Base-by-base conservation (phyloP, 2,888 invertebrate species). In the Ashinkailepas kermadecensis region DNA sequence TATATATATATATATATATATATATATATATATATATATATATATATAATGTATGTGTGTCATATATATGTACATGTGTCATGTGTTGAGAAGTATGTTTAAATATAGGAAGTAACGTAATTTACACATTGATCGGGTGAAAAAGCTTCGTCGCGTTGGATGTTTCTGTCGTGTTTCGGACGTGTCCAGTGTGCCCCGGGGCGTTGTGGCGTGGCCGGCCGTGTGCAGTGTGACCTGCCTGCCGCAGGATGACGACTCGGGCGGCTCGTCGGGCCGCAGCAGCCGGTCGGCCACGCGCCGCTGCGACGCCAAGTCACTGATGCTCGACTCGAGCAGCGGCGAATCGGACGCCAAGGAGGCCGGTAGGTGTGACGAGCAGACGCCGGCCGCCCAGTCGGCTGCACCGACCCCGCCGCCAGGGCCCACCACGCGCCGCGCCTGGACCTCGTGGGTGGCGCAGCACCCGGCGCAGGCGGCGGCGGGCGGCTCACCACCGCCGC, bases 341-440 rank as follows among this genome's bases (percentile, higher is more conserved):
- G 74, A 74, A 39, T 74, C 74, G 54, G 74, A 74, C 74, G 74
- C 74, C 74, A 25, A 25, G 54, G 74, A 74, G 39, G 74, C 74
- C 54, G 74, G 74, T 74, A 74, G 74, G 74, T 74, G 74, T 74
- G 74, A 74, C 21, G 74, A 74, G 65, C 56, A 23, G 62, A n/a
- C 25, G 57, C 23, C 64, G 21, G 58, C 25, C n/a, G 57, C 64
- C n/a, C 18, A 39, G 8, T 39, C 81, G 23, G 67, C 82, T 23
- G 70, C 82, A 13, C 39, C 81, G 80, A 13, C 81, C 62, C 87
- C 87, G 67, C 88, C 87, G 82, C 84, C 82, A 85, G 92, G 92
- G 15, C 92, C 92, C 7, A 93, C 93, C 56, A 93, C 93, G 12
- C 89, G 93, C 39, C 89, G 92, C 84, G 92, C 93, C 80, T 94